Conservation (phyloP, 2,888 invertebrate species). For the Erynnis tages region DNA sequence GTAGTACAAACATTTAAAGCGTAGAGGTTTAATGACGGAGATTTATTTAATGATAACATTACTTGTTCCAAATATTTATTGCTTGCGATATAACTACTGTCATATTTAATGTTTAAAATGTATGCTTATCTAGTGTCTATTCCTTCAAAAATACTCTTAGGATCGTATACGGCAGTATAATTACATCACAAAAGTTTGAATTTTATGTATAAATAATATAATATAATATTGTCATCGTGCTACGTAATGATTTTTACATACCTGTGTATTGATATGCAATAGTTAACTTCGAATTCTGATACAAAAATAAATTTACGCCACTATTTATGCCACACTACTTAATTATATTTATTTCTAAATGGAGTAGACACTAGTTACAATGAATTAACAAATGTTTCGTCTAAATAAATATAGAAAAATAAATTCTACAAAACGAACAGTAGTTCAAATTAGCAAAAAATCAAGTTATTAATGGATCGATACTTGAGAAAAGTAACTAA, state of each 20-base stretch:
- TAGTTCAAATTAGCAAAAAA: slow-evolving; percentile 1
- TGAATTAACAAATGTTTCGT: background rate
- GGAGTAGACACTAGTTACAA: slow-evolving; percentile 21
- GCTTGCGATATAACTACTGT: background rate
- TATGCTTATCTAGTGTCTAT: slow-evolving; percentile 18
- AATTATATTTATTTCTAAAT: slow-evolving; percentile 7
- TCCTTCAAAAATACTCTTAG: slow-evolving; percentile 6
- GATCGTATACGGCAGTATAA: background rate
- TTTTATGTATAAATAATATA: too few species aligned
- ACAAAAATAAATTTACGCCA: slow-evolving; percentile 18
- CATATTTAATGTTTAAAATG: background rate
- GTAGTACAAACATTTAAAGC: background rate
- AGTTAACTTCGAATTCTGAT: slow-evolving; percentile 12
- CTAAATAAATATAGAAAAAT: slow-evolving; percentile 3
- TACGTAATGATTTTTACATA: slow-evolving; percentile 1
- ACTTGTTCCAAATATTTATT: background rate
- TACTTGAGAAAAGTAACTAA: too few species aligned
- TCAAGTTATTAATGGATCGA: background rate
- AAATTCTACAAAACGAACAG: slow-evolving; percentile 10
- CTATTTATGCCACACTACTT: slow-evolving; percentile 5
- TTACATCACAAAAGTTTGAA: background rate
- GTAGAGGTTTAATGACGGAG: background rate
- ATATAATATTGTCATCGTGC: slow-evolving; percentile 3
- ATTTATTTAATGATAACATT: too few species aligned
- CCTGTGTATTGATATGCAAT: slow-evolving; percentile 12